phyloP scores from a whole-genome alignment of 1,140 invertebrate genomes.

The Ceratoteleas bidentatus region DNA sequence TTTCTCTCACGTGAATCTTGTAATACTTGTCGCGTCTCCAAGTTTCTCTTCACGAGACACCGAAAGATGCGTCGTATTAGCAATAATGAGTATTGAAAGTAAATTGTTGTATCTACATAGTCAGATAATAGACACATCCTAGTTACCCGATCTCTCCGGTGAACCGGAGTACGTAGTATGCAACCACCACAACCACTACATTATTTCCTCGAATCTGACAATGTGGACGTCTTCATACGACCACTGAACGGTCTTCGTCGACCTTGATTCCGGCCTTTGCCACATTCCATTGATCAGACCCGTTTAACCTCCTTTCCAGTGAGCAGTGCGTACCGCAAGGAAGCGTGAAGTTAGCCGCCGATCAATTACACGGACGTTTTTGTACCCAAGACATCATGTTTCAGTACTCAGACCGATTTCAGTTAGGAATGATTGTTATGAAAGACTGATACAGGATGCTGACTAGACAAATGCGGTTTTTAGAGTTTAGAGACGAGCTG shows the following conservation, averaged over 20 bases:
- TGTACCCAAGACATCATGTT: not conserved
- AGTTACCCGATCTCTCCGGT: slow-evolving; percentile 16
- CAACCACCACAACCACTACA: slow-evolving; percentile 32
- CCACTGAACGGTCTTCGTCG: slow-evolving; percentile 56
- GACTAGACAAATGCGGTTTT: no score
- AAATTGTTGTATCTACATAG: slow-evolving; percentile 11
- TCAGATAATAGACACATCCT: slow-evolving; percentile 18
- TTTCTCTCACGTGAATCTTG: not conserved
- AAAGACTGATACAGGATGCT: not conserved
- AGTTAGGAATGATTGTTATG: not conserved
- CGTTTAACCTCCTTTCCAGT: slow-evolving; percentile 71
- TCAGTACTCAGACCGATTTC: not conserved
- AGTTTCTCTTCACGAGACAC: slow-evolving; percentile 2
- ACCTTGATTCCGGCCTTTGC: slow-evolving; percentile 75
- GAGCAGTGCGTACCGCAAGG: slow-evolving; percentile 51
- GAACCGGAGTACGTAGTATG: slow-evolving; percentile 5
- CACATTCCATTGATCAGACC: slow-evolving; percentile 69
- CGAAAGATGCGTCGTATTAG: not conserved
- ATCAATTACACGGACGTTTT: slow-evolving; percentile 20
- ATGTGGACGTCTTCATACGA: slow-evolving; percentile 59
- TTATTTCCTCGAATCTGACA: slow-evolving; percentile 57
- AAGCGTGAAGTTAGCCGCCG: slow-evolving; percentile 31
- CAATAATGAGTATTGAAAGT: slow-evolving; percentile 24
- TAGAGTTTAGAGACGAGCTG: no score
- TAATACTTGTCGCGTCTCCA: not conserved